Base-by-base conservation (phyloP, 2,113 vertebrate genomes). In the Cyprinodon tularosa region DNA sequence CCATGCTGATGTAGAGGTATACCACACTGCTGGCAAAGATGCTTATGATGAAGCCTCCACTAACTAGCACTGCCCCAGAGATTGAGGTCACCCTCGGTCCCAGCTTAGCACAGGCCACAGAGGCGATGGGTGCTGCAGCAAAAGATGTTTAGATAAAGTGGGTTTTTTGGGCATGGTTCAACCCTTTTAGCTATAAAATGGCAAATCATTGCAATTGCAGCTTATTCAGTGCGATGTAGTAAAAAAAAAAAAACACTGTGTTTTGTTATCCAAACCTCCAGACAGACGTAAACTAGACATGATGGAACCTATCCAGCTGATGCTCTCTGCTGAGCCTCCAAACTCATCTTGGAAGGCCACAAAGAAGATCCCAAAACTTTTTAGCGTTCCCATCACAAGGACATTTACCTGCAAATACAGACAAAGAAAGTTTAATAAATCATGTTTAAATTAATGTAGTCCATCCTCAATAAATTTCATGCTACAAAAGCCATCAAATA, bases 331-430 rank as follows among this genome's bases (percentile, higher is more conserved):
- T 0, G 96, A 97, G 62, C 93, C 95, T 37, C 95, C 96, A 87
- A 98, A 93, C 65, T 97, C 95, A 79, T 98, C 96, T 88, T 96
- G 96, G 90, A 98, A 96, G 12, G 95, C 95, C 92, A 98, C 96
- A 0, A 97, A 98, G 93, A 98, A 98, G 88, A 99, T 96, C 65
- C 96, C 97, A 59, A 97, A 99, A 47, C 90, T 97, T 91, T 98
- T 98, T 74, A 95, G 88, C 65, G 89, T 96, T 72, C 96, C 97
- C 93, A 97, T 96, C 44, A 97, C 95, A 0, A 97, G 88, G 36
- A 98, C 92, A 0, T 98, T 99, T 44, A 98, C 97, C 97, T 98
- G 92, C 7, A 7, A 17, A 75, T 7, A 66, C 29, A 74, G 4
- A 80, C 47, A 61, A 62, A 17, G 14, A 71, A 20, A 47, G 12